Percentiles rank a stretch among this genome's conserved stretches.
Conservation (phyloP, 1,140 invertebrate genomes). For the Harpegnathos saltator region DNA sequence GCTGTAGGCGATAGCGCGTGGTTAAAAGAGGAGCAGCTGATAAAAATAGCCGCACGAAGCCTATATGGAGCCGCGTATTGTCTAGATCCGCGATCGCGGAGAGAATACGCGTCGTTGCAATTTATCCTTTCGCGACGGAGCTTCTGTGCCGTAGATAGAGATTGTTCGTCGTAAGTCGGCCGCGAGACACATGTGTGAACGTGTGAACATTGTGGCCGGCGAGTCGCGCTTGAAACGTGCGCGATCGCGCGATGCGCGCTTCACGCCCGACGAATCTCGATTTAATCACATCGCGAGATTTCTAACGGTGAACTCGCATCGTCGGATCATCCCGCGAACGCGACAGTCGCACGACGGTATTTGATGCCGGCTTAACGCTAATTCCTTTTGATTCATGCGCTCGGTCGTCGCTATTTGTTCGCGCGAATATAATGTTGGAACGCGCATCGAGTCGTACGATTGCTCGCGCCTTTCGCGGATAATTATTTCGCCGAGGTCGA, state of each 20-base stretch:
- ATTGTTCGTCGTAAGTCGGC: slow-evolving; percentile 55
- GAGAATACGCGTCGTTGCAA: slow-evolving; percentile 27
- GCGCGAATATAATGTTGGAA: neutral
- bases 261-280: slow-evolving; percentile 38
- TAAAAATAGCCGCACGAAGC: slow-evolving; percentile 52
- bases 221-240: neutral
- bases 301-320: neutral
- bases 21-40: slow-evolving; percentile 44
- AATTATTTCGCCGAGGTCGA: slow-evolving; percentile 20
- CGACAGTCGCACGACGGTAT: neutral
- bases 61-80: slow-evolving; percentile 51
- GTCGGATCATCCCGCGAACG: slow-evolving; percentile 45
- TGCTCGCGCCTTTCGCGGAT: slow-evolving; percentile 11
- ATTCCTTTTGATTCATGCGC: neutral
- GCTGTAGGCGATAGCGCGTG: slow-evolving; percentile 43
- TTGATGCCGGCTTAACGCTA: too few relatives aligned
- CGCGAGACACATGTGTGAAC: slow-evolving; percentile 56
- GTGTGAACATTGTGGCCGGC: slow-evolving; percentile 44
- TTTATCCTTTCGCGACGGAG: slow-evolving; percentile 17
- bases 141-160: slow-evolving; percentile 45
- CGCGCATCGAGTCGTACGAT: neutral
- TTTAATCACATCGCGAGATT: slow-evolving; percentile 26
- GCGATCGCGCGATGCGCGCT: neutral
- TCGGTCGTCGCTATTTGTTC: neutral
- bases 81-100: slow-evolving; percentile 52